Evolutionary conservation across 2,113 vertebrate genomes (phyloP).

Genomic region (Typhlomys cinereus): DNA sequence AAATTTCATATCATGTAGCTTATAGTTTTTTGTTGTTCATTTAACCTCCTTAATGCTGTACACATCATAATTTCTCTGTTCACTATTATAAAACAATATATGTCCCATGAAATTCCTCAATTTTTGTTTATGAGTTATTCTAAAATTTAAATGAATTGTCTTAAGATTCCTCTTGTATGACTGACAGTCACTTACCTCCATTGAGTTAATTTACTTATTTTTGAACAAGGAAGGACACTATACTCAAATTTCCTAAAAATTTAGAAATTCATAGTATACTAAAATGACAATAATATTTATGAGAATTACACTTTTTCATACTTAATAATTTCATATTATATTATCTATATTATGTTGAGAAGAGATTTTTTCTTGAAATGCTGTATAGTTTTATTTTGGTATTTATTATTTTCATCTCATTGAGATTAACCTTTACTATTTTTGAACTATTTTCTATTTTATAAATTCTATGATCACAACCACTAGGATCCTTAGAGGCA

Average conservation of each 20-base stretch:
- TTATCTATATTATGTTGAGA: not conserved
- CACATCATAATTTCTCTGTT: not conserved
- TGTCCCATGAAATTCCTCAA: not conserved
- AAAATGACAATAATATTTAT: not conserved
- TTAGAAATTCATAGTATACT: not conserved
- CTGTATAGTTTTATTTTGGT: not conserved
- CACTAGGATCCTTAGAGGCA: too few relatives aligned
- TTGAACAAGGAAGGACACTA: not conserved
- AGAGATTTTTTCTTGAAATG: not conserved
- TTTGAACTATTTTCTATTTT: not conserved
- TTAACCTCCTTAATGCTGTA: not conserved
- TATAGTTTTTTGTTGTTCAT: not conserved
- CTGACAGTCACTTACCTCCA: not conserved
- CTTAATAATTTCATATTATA: not conserved
- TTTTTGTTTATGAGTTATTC: not conserved
- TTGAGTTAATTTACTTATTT: not conserved
- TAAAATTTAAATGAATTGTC: not conserved
- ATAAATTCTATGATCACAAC: too few relatives aligned
- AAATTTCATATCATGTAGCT: not conserved
- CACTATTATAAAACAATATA: not conserved
- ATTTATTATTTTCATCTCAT: not conserved
- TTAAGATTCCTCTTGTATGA: not conserved
- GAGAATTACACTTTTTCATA: not conserved
- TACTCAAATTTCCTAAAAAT: not conserved
- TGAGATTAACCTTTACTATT: not conserved